These are phyloP conservation scores for Axis porcinus DNA, from an alignment of 2,113 vertebrate genomes.

Conservation along the genomic window DNA sequence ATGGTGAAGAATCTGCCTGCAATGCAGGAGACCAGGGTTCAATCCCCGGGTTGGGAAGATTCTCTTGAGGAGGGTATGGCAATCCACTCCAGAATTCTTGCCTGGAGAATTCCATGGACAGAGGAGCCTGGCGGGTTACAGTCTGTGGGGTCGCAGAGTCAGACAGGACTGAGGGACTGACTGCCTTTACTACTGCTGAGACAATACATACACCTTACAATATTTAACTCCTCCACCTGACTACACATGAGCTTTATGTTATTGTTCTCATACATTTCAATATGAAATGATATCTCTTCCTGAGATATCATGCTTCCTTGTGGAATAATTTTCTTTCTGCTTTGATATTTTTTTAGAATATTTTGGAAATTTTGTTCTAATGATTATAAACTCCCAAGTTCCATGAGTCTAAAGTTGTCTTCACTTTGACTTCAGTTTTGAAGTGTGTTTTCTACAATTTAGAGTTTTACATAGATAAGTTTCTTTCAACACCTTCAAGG, in stretches of 20 bases:
- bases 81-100: background rate
- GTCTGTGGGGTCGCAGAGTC: background rate
- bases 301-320: background rate
- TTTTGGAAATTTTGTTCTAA: background rate
- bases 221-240: background rate
- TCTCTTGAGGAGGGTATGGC: background rate
- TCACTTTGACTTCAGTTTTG: background rate
- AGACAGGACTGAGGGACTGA: background rate
- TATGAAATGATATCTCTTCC: background rate
- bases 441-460: background rate
- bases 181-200: background rate
- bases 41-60: accelerated
- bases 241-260: background rate
- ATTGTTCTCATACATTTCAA: background rate
- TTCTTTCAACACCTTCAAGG: background rate
- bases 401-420: background rate
- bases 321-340: background rate
- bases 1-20: background rate
- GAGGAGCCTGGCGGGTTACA: background rate
- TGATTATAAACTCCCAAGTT: background rate
- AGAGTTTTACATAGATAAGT: background rate
- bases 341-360: background rate
- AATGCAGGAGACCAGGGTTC: background rate
- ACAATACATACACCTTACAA: background rate
- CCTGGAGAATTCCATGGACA: background rate